Conservation (phyloP, 2,797 vertebrate genomes). For the Chaetophractus vellerosus region DNA sequence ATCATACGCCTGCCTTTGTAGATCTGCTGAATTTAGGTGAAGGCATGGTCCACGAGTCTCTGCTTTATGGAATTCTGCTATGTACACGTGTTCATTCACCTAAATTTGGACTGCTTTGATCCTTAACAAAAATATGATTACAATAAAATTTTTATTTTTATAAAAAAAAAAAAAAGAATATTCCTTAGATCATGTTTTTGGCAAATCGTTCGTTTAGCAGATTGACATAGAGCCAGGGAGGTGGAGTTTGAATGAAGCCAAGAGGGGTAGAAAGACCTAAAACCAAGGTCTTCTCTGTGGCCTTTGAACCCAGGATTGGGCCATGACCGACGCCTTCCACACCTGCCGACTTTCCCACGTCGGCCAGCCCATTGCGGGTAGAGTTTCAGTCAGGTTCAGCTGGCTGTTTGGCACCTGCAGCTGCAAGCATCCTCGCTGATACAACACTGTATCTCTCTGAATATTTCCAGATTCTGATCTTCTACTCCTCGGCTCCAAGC, state of each 20-base stretch:
- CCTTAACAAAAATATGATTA: background rate
- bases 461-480: background rate
- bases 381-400: background rate
- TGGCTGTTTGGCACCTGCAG: background rate
- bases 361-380: background rate
- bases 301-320: background rate
- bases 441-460: background rate
- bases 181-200: constrained; percentile 23
- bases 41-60: background rate
- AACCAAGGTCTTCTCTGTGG: background rate
- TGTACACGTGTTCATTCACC: background rate
- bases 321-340: background rate
- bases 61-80: background rate
- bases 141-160: background rate
- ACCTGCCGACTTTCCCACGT: background rate
- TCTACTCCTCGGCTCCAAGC: background rate
- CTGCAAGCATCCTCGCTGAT: background rate
- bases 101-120: background rate
- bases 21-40: background rate
- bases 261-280: background rate
- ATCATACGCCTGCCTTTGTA: background rate
- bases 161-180: background rate
- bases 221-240: background rate
- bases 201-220: background rate
- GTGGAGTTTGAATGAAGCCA: background rate